These are phyloP conservation scores for Pseudomyrmex concolor DNA, from an alignment of 1,140 invertebrate species.

Conservation along the genomic window DNA sequence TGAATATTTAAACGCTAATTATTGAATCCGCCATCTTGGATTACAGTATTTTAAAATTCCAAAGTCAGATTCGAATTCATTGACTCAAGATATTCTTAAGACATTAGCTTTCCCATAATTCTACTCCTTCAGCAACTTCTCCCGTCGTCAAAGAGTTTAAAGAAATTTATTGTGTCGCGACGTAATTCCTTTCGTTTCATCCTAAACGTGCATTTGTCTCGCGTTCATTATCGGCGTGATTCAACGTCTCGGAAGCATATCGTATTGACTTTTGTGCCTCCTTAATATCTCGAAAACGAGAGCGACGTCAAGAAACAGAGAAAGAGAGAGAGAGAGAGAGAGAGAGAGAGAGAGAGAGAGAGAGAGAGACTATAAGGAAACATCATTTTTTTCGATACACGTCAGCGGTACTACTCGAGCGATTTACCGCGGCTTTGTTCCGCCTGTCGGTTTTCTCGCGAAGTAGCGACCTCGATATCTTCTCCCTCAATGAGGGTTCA, in stretches of 20 bases:
- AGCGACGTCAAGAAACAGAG: conserved; percentile 18
- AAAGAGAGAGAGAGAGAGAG: no score
- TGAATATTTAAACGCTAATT: no score
- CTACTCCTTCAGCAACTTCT: background rate
- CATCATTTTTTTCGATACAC: conserved; percentile 38
- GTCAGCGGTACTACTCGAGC: conserved; percentile 58
- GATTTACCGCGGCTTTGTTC: conserved; percentile 67
- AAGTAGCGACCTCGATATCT: conserved; percentile 70
- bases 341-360: background rate
- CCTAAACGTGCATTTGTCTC: background rate
- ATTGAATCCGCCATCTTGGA: no score
- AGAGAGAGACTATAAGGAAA: no score
- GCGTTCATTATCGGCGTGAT: conserved; percentile 1
- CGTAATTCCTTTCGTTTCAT: conserved; percentile 20
- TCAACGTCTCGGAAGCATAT: conserved; percentile 26
- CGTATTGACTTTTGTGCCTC: conserved; percentile 27
- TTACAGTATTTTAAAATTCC: no score
- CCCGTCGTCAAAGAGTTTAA: background rate
- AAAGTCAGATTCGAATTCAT: no score
- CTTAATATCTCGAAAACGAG: conserved; percentile 46
- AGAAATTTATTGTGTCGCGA: background rate
- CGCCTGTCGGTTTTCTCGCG: conserved; percentile 63
- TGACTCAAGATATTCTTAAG: no score
- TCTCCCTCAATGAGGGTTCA: conserved; percentile 72
- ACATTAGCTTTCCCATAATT: no score